These are phyloP conservation scores for Sipunculus nudus DNA, from an alignment of 2,888 invertebrate species.

Conservation along the genomic window DNA sequence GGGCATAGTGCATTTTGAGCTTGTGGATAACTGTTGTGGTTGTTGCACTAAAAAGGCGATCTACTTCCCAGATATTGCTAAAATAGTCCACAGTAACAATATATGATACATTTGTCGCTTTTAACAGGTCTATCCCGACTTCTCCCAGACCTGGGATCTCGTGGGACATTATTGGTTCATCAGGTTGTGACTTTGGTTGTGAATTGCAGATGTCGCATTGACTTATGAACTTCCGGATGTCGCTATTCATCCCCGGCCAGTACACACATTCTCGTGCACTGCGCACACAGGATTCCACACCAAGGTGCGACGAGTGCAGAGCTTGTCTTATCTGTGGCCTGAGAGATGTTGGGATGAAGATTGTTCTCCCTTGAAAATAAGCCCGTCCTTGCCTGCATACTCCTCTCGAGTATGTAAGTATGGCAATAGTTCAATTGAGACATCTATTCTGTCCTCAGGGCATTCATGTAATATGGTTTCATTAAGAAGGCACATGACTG, in stretches of 20 bases:
- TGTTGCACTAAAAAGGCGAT: constrained; percentile 23
- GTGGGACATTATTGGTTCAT: constrained; percentile 25
- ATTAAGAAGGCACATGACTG: constrained; percentile 5
- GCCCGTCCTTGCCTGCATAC: constrained; percentile 24
- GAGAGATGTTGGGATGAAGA: constrained; percentile 7
- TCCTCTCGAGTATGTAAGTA: constrained; percentile 24
- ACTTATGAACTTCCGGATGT: no score
- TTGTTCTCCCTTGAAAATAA: constrained; percentile 24
- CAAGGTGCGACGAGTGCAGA: constrained; percentile 3
- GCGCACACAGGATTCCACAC: constrained; percentile 1
- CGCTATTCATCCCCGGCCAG: no score
- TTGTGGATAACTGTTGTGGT: constrained; percentile 25
- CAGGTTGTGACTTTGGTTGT: no score
- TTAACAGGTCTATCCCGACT: constrained; percentile 42
- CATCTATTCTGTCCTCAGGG: constrained; percentile 8
- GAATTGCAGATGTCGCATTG: no score
- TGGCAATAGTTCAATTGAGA: constrained; percentile 1
- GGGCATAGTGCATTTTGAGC: constrained; percentile 5
- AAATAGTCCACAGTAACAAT: constrained; percentile 38
- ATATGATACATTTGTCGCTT: constrained; percentile 26
- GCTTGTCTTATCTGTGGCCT: not conserved
- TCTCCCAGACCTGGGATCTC: constrained; percentile 33
- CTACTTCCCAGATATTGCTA: constrained; percentile 35
- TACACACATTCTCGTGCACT: constrained; percentile 3
- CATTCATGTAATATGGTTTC: constrained; percentile 19